Evolutionary conservation across 2,888 invertebrate species (phyloP), one percentile per base, ranked within the genome.

Genomic region (Cinara cedri): DNA sequence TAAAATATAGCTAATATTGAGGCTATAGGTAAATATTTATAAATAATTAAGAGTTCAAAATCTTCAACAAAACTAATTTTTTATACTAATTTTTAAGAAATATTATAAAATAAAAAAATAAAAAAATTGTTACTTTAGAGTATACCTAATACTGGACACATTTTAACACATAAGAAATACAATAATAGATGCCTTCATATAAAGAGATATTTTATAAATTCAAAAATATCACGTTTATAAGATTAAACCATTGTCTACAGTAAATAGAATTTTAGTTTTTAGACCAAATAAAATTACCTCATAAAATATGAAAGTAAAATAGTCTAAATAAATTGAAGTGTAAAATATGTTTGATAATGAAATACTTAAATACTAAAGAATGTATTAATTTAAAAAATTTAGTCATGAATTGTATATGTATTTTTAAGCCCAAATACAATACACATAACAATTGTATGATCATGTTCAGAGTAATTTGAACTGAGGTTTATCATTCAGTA

Each of bases 341-440:
- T 46, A 19, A 51, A 51, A 51, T 51, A 34, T 54, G 34, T 54
- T 54, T 34, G 26, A 68, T 68, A 68, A 68, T 51, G 1, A 21
- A 14, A 24, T 49, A 16, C 24, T 51, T 0, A 21, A 14, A 24
- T 49, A 16, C 16, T 24, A 66, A 49, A 24, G 46, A 66, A 66
- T 66, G 46, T 66, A 66, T n/a, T 21, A 66, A 49, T 46, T 66
- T 42, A 66, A 51, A 51, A 54, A n/a, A 68, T 26, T 51, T 16
- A 51, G 51, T 51, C 51, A 51, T 51, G 44, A 2, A 62, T 42
- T 34, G 34, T 34, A 34, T 34, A 34, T 6, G 6, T 6, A 34
- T 34, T 34, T 34, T 34, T 34, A 2, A 51, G 14, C 9, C 49
- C 14, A 63, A 1, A 62, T n/a, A 19, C 6, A 44, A 44, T 4